Conservation (phyloP, 1,140 invertebrate genomes). For the Megalopta genalis region DNA sequence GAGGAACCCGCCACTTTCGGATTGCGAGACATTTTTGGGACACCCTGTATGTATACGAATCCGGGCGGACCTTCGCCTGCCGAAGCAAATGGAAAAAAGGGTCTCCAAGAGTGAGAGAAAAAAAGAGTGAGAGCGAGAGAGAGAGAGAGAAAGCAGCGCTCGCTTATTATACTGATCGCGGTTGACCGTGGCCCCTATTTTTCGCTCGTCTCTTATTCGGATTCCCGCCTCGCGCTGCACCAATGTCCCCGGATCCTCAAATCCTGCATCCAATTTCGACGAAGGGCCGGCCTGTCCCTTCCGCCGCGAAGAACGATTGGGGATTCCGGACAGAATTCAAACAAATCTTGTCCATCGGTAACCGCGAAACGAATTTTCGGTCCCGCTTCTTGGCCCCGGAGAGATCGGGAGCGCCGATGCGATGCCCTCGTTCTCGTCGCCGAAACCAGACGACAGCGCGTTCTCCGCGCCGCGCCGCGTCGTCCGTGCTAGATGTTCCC, state of each 20-base stretch:
- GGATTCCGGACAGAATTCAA: slow-evolving; percentile 53
- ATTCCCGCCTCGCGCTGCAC: neutral
- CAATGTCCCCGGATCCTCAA: slow-evolving; percentile 50
- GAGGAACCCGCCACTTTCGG: no score
- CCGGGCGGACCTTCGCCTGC: neutral
- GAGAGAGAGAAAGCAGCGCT: neutral
- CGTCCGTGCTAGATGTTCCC: no score
- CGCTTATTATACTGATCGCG: slow-evolving; percentile 45
- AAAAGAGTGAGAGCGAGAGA: neutral
- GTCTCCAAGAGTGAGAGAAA: neutral
- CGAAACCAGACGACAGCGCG: no score
- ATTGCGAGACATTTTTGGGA: no score
- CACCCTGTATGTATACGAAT: slow-evolving; percentile 23
- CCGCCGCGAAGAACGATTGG: slow-evolving; percentile 36
- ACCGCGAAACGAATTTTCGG: slow-evolving; percentile 57
- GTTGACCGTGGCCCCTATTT: slow-evolving; percentile 2
- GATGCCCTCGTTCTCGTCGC: neutral
- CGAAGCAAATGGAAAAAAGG: slow-evolving; percentile 19
- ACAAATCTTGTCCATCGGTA: slow-evolving; percentile 59
- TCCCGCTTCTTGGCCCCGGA: slow-evolving; percentile 17
- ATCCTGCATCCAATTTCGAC: slow-evolving; percentile 60
- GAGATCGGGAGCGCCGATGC: slow-evolving; percentile 20
- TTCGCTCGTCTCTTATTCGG: slow-evolving; percentile 3
- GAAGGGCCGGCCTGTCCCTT: slow-evolving; percentile 30
- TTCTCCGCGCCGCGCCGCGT: neutral